These are phyloP conservation scores for Chrysolina oricalcia DNA, from an alignment of 2,888 invertebrate genomes.

Conservation along the genomic window DNA sequence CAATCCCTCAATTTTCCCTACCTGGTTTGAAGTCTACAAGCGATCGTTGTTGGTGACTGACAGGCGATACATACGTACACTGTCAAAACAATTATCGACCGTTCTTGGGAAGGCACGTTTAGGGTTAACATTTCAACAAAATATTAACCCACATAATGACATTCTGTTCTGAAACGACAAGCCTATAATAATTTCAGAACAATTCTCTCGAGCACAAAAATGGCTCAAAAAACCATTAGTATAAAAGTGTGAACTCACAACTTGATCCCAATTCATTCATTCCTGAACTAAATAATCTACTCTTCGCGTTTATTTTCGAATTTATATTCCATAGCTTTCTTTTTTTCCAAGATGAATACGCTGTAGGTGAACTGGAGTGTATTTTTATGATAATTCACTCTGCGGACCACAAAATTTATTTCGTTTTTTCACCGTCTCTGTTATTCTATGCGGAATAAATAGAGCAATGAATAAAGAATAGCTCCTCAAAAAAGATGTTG, in stretches of 20 bases:
- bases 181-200: no score
- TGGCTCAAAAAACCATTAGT: background rate
- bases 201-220: no score
- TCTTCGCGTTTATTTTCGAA: background rate
- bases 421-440: background rate
- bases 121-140: no score
- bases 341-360: slow-evolving; percentile 16
- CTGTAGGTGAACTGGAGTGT: background rate
- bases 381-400: slow-evolving; percentile 12
- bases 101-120: no score
- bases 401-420: slow-evolving; percentile 3
- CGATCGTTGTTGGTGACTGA: no score
- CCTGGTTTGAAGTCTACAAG: no score
- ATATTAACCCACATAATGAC: no score
- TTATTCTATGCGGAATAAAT: slow-evolving; percentile 4
- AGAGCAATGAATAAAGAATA: background rate
- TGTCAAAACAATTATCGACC: no score
- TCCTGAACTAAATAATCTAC: background rate
- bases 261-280: background rate
- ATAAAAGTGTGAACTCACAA: no score
- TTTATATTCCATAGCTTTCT: background rate
- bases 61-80: no score
- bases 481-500: background rate
- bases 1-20: no score
- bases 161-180: no score